Base-by-base conservation (phyloP, 2,113 vertebrate genomes). In the Miniopterus natalensis region DNA sequence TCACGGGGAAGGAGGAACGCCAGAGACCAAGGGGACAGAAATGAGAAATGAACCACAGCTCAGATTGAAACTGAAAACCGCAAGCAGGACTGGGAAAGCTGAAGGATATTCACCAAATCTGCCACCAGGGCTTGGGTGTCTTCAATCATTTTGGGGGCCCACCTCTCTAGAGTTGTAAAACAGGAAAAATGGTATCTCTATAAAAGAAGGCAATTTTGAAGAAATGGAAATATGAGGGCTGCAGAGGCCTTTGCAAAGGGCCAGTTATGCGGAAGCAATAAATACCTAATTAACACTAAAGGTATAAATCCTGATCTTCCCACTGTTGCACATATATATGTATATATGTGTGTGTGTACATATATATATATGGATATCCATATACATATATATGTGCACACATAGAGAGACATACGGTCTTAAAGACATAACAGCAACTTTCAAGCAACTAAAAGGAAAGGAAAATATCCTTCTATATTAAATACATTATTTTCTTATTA, bases 401-500 rank as follows among this genome's bases (percentile, higher is more conserved):
- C 17, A 77, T 27, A 73, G 21, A 21, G 1, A 92, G 25, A 88
- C 29, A 36, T 25, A 40, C 1, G 7, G 31, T 36, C 68, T 94
- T 86, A 73, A 73, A 77, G 49, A 75, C 21, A 15, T 61, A 83
- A 61, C 5, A 66, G 51, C n/a, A 88, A 73, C n/a, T 85, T 92
- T 88, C 42, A 83, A 86, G 40, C 49, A 96, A 73, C 63, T 78
- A 40, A 59, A 71, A 66, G 66, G 20, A 51, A 81, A 75, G 87
- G 23, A 42, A 70, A 89, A 78, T 51, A 73, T 20, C 8, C 49
- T 90, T 75, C n/a, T 68, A 31, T n/a, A 20, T 78, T 88, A 80
- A 93, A 75, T 53, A 73, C 18, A 68, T 90, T 78, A 23, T 61
- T 94, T 94, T 90, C 29, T 78, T 84, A 36, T 91, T 87, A 74